Conservation (phyloP, 1,140 invertebrate genomes). For the Rhopalosiphum maidis region DNA sequence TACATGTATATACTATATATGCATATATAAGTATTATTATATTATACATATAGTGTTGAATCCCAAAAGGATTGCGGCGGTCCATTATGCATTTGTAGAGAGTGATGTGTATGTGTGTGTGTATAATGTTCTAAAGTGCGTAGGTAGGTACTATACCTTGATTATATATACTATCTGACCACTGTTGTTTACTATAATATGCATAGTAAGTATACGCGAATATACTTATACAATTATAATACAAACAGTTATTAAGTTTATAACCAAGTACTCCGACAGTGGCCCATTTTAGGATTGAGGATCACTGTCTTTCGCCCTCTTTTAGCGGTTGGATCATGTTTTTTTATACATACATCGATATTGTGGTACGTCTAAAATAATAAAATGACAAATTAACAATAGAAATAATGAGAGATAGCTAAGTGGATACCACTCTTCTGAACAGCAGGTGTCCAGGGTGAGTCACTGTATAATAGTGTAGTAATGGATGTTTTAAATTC, state of each 20-base stretch:
- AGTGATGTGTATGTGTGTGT: background rate
- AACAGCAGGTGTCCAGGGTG: too few species aligned
- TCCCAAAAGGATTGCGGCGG: constrained; percentile 37
- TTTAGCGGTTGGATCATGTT: background rate
- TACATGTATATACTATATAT: background rate
- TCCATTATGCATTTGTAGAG: background rate
- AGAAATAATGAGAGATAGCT: too few species aligned
- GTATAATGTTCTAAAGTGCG: background rate
- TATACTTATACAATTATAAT: background rate
- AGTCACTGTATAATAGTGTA: too few species aligned
- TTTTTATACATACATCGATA: background rate
- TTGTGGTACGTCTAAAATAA: background rate
- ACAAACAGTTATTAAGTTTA: background rate
- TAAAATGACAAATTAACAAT: too few species aligned
- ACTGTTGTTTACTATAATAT: background rate
- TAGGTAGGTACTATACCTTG: background rate
- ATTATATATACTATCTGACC: background rate
- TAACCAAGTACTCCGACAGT: too few species aligned
- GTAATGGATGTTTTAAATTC: too few species aligned
- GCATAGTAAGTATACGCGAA: background rate
- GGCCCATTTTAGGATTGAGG: too few species aligned
- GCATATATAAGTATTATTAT: background rate
- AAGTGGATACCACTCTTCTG: too few species aligned
- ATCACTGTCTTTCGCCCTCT: too few species aligned
- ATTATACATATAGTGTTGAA: constrained; percentile 20